A percentile compares a stretch with the other conserved stretches of the same genome.
Conservation (phyloP, 1,140 invertebrate genomes). For the Brachionus plicatilis region DNA sequence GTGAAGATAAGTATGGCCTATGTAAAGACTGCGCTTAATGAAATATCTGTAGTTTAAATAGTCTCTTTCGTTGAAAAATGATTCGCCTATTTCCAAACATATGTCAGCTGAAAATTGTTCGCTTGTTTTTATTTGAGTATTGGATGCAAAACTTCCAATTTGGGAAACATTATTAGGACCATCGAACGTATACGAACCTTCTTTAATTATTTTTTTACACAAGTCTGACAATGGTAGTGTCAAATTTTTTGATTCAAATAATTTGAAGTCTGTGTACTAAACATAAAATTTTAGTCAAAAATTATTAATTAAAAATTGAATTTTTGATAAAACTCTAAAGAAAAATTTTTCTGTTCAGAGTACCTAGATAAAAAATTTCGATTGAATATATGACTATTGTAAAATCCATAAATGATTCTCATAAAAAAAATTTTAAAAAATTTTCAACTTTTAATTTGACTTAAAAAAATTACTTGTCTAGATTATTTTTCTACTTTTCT, state of each 20-base stretch:
- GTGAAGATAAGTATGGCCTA: conserved; percentile 65
- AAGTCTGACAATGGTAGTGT: not conserved
- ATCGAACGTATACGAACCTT: conserved; percentile 10
- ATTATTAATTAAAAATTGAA: too few species aligned
- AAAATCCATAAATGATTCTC: too few species aligned
- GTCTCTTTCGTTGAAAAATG: conserved; percentile 56
- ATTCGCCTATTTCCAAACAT: not conserved
- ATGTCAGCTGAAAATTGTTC: not conserved
- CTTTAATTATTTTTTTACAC: conserved; percentile 26
- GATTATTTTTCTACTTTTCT: too few species aligned
- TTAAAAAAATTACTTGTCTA: too few species aligned
- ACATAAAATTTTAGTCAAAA: not conserved
- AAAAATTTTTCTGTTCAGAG: too few species aligned
- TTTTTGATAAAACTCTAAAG: too few species aligned
- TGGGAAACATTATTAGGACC: not conserved
- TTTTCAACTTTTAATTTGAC: too few species aligned
- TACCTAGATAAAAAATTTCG: too few species aligned
- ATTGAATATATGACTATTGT: too few species aligned
- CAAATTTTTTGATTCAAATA: not conserved
- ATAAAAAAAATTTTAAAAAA: too few species aligned
- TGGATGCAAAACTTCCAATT: conserved; percentile 32
- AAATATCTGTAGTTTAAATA: conserved; percentile 74
- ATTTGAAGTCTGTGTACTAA: not conserved
- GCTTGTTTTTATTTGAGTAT: conserved; percentile 25
- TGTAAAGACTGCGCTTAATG: conserved; percentile 73